phyloP scores from a whole-genome alignment of 2,888 invertebrate species.

The Tolmerus cingulatus region DNA sequence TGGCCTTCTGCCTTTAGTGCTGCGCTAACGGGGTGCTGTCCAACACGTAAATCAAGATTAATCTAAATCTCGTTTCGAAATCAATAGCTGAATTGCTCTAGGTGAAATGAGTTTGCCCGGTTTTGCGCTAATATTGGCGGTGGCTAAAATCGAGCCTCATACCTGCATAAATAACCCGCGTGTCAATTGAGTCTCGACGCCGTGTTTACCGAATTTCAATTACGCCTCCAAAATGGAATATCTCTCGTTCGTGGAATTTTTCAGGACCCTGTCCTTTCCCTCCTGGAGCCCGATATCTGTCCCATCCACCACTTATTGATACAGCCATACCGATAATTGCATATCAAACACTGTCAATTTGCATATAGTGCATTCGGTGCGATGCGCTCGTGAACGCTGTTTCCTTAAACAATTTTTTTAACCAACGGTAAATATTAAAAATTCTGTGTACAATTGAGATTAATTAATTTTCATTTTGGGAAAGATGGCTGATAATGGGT shows the following conservation, averaged over 20 bases:
- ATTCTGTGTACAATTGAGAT: conserved; percentile 9
- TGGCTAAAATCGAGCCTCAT: neutral
- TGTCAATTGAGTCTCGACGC: conserved; percentile 1
- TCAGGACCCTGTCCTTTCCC: neutral
- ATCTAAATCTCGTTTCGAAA: conserved; percentile 18
- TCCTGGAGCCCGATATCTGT: neutral
- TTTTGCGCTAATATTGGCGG: neutral
- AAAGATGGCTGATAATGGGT: neutral
- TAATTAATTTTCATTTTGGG: conserved; percentile 25
- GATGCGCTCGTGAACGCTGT: neutral
- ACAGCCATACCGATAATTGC: conserved; percentile 36
- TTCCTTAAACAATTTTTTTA: conserved; percentile 21
- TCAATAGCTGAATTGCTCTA: neutral
- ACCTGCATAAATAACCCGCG: neutral
- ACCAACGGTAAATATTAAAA: neutral
- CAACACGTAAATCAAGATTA: neutral
- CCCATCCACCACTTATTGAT: conserved; percentile 27
- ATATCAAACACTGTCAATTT: conserved; percentile 36
- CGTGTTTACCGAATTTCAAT: conserved; percentile 23
- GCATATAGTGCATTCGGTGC: neutral
- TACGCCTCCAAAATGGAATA: conserved; percentile 14
- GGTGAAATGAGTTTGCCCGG: conserved; percentile 10
- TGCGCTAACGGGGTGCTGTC: neutral
- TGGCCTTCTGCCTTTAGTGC: neutral
- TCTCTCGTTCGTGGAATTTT: neutral